Evolutionary conservation across 2,797 vertebrate genomes (phyloP), one percentile per base, ranked within the genome.

Genomic region (Adelosebastes latens): DNA sequence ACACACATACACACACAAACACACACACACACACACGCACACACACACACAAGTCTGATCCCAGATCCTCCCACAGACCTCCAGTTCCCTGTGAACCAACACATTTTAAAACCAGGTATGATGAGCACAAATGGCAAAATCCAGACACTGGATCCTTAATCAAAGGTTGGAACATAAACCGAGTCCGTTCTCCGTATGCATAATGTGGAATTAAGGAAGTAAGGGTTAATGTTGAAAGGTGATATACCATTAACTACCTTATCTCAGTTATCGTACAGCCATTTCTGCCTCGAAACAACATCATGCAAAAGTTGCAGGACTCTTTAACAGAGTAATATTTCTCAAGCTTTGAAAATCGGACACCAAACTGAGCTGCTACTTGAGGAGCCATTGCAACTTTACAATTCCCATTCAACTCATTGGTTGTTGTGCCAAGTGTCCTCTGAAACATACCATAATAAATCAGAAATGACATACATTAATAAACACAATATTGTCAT

Each of bases 51-150:
- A 32, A 29, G 46, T 88, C 88, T 87, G 84, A 85, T 59, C 88
- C 87, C 87, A 88, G 75, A 87, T 84, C 89, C 63, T 77, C 63
- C 75, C 77, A 53, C 75, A 79, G 63, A 91, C 88, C 86, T 89
- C 66, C 81, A 73, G 77, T 83, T 90, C 89, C 88, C 90, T 75
- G 70, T 85, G 81, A 89, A 89, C 87, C 83, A 87, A 91, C 84
- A 82, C 79, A 77, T 80, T 88, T 83, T 71, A 83, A 84, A 92
- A 88, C 84, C 84, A 85, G 82, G 86, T 86, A 70, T 80, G 79
- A 84, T 59, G 61, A 88, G 76, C 77, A 80, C 68, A 46, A 77
- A 85, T 86, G 87, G 83, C 82, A 84, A 79, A 84, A 86, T 82
- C 87, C 87, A 82, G 79, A 89, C 78, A 66, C 71, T 81, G 86